Conservation (phyloP, 2,888 invertebrate species). For the Stegophylla sp. region DNA sequence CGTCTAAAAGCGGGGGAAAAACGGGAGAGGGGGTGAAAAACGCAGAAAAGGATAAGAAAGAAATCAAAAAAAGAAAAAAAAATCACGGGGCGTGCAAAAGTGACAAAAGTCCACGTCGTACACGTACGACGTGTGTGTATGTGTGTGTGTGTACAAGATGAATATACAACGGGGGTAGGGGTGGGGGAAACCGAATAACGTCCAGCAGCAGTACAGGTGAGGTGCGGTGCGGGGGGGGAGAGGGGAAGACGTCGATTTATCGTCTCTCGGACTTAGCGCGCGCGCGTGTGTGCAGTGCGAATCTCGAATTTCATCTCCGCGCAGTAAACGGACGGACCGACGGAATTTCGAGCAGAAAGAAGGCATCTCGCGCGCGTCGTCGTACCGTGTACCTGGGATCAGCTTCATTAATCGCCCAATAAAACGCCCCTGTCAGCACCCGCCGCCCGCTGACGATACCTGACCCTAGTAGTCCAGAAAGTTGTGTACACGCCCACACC, state of each 20-base stretch:
- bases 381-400: constrained; percentile 22
- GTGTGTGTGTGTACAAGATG: neutral
- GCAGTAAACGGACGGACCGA: neutral
- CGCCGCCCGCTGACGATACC: neutral
- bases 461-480: no score
- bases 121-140: neutral
- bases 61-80: neutral
- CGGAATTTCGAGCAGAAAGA: neutral
- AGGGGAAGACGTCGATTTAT: constrained; percentile 32
- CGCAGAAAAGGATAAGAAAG: neutral
- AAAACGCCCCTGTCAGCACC: constrained; percentile 45
- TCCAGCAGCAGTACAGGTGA: neutral
- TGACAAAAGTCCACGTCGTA: neutral
- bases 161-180: neutral
- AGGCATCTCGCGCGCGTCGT: neutral
- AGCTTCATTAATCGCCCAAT: constrained; percentile 57
- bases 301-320: constrained; percentile 38
- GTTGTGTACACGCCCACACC: neutral
- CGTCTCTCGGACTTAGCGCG: constrained; percentile 33
- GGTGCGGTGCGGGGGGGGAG: neutral
- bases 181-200: neutral
- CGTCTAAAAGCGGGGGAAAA: neutral
- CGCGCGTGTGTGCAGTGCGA: constrained; percentile 8
- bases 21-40: neutral
- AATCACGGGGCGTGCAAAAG: constrained; percentile 21